Conservation (phyloP, 1,140 invertebrate genomes). For the Bombus confusus region DNA sequence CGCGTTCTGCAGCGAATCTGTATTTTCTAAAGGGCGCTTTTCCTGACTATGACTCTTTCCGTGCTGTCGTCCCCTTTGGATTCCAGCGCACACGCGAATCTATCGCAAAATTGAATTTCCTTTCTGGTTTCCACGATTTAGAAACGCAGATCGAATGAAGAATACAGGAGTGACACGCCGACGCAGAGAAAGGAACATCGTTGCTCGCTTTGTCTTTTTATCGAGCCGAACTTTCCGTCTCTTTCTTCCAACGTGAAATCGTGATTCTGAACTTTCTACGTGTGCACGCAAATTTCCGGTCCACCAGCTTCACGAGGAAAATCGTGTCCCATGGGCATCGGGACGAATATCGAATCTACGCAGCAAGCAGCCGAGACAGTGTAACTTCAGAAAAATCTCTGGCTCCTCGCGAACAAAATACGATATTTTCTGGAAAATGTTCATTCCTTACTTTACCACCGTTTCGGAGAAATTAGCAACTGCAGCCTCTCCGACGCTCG, state of each 20-base stretch:
- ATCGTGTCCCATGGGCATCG: constrained; percentile 31
- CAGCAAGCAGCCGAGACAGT: background rate
- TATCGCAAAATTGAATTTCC: constrained; percentile 63
- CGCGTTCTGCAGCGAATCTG: constrained; percentile 9
- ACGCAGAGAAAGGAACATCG: constrained; percentile 1
- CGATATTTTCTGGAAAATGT: background rate
- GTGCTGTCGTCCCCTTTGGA: background rate
- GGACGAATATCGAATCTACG: constrained; percentile 42
- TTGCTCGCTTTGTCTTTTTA: background rate
- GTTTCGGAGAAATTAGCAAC: background rate
- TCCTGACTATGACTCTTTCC: background rate
- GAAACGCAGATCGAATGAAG: background rate
- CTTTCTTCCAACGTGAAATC: background rate
- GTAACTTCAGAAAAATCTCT: background rate
- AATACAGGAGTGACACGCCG: background rate
- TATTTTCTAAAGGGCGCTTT: constrained; percentile 16
- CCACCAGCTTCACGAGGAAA: background rate
- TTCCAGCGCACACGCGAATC: constrained; percentile 48
- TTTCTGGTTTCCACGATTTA: constrained; percentile 26
- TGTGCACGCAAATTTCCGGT: constrained; percentile 50
- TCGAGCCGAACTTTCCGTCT: background rate
- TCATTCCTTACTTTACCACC: background rate
- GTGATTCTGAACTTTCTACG: background rate
- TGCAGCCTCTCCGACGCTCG: too few species aligned
- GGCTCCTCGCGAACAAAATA: too few species aligned